phyloP scores from a whole-genome alignment of 2,888 invertebrate species.

The Cephus pulcher region DNA sequence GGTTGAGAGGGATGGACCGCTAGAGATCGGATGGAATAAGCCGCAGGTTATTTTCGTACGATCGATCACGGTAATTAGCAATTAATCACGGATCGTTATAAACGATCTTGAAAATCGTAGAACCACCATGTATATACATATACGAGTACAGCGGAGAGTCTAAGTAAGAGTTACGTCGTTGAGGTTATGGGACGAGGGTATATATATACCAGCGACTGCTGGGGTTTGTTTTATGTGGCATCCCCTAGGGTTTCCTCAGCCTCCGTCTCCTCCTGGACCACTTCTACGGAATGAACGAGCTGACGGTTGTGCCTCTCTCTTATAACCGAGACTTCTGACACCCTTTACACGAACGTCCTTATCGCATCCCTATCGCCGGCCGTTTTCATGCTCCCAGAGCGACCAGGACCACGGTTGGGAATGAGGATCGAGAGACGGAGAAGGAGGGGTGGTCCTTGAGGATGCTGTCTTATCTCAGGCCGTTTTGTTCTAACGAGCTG shows the following conservation, averaged over 20 bases:
- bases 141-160: no score
- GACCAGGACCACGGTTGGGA: neutral
- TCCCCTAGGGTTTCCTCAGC: slow-evolving; percentile 30
- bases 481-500: slow-evolving; percentile 48
- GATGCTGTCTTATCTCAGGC: slow-evolving; percentile 27
- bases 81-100: slow-evolving; percentile 45
- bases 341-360: slow-evolving; percentile 16
- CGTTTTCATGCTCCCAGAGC: slow-evolving; percentile 6
- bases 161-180: no score
- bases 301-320: no score
- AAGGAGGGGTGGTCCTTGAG: no score
- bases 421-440: neutral
- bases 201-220: neutral
- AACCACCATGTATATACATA: neutral
- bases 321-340: slow-evolving; percentile 27
- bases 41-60: slow-evolving; percentile 48
- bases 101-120: slow-evolving; percentile 14
- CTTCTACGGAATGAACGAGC: no score
- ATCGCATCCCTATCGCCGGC: slow-evolving; percentile 32
- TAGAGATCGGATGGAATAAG: no score
- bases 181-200: no score
- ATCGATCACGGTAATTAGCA: slow-evolving; percentile 48
- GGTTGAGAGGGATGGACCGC: no score
- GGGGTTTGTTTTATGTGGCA: slow-evolving; percentile 35
- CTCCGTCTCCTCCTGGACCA: no score